These are phyloP conservation scores for cattle (Bos taurus) DNA, from an alignment of 2,113 vertebrate species.

Conservation along the genomic window DNA sequence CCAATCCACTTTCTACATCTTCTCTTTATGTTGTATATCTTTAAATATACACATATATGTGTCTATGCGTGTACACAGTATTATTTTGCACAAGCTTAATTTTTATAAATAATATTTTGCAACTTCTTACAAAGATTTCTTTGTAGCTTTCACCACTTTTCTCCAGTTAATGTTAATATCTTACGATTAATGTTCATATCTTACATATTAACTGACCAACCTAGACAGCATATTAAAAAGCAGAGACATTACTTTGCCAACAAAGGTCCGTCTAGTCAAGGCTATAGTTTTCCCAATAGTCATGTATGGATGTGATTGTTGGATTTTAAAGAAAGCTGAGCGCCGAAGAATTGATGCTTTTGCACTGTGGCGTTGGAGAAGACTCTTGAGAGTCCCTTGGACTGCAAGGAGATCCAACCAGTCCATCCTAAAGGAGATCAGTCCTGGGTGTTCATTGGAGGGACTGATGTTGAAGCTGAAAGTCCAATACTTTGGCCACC, in stretches of 20 bases:
- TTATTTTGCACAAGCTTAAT: background rate
- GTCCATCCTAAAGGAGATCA: too few relatives aligned
- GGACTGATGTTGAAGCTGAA: background rate
- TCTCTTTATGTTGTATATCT: background rate
- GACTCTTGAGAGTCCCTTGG: background rate
- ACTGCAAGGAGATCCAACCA: background rate
- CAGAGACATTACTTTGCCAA: too few relatives aligned
- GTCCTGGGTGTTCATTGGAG: background rate
- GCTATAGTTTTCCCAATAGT: too few relatives aligned
- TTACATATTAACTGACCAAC: background rate
- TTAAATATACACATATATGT: background rate
- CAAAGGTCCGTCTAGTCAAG: too few relatives aligned
- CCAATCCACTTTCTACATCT: background rate
- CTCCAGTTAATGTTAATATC: background rate
- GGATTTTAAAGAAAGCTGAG: too few relatives aligned
- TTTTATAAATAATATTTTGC: background rate
- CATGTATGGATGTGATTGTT: too few relatives aligned
- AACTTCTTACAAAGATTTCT: background rate
- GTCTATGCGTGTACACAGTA: background rate
- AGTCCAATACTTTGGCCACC: background rate
- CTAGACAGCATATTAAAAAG: too few relatives aligned
- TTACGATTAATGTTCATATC: background rate
- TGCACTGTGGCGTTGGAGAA: background rate
- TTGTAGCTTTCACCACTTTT: background rate
- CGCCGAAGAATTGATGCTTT: background rate